Evolutionary conservation across 1,140 invertebrate species (phyloP).

Genomic region (Cataglyphis hispanica): DNA sequence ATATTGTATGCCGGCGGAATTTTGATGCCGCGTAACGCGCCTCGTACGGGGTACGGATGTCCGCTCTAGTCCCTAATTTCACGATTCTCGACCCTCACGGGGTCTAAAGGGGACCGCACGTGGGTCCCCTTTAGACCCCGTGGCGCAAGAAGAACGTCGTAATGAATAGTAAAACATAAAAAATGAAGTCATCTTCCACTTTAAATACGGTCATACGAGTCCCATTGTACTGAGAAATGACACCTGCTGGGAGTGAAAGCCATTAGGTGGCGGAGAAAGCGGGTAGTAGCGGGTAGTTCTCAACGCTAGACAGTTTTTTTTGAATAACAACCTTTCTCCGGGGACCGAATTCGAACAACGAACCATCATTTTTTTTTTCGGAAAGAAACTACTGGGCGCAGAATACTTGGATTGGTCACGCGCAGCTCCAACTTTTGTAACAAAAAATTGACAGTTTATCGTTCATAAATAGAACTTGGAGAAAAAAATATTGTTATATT

Average conservation of each 20-base stretch:
- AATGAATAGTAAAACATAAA: constrained; percentile 10
- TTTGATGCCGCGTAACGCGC: constrained; percentile 33
- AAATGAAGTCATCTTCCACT: constrained; percentile 14
- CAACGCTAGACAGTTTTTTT: constrained; percentile 16
- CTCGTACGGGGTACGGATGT: constrained; percentile 36
- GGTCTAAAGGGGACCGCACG: not conserved
- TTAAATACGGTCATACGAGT: not conserved
- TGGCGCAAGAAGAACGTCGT: not conserved
- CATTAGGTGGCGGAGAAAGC: constrained; percentile 3
- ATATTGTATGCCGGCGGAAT: constrained; percentile 51
- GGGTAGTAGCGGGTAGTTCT: constrained; percentile 3
- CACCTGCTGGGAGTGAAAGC: not conserved
- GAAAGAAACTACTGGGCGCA: not conserved
- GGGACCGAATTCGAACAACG: not conserved
- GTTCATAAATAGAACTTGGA: not conserved
- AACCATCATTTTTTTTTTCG: constrained; percentile 29
- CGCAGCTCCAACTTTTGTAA: not conserved
- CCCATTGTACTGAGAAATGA: constrained; percentile 9
- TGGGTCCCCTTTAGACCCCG: not conserved
- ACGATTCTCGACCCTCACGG: constrained; percentile 6
- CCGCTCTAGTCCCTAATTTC: constrained; percentile 19
- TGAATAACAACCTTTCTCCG: constrained; percentile 38
- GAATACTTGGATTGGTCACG: not conserved
- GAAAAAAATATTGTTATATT: not conserved
- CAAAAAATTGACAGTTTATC: not conserved